phyloP scores from a whole-genome alignment of 2,797 vertebrate species.

The Phoebastria nigripes region DNA sequence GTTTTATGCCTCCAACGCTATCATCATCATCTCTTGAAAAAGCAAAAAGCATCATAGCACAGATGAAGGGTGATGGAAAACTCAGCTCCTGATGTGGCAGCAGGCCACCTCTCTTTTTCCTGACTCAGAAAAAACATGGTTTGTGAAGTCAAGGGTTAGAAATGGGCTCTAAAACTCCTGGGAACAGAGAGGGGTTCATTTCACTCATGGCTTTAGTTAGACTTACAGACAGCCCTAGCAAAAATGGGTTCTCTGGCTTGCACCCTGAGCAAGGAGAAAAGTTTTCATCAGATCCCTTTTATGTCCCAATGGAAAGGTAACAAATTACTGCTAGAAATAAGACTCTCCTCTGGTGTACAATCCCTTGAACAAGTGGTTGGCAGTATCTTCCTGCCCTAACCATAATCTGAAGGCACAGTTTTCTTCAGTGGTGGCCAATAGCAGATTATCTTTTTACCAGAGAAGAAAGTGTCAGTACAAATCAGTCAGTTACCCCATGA shows the following conservation, averaged over 20 bases:
- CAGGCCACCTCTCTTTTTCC: not conserved
- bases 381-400: not conserved
- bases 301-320: not conserved
- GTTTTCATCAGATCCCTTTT: not conserved
- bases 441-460: not conserved
- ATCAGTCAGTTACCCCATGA: not conserved
- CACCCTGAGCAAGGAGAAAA: not conserved
- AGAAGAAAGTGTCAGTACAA: not conserved
- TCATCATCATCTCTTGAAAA: not conserved
- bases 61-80: not conserved
- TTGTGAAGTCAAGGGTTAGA: not conserved
- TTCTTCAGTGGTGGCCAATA: not conserved
- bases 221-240: not conserved
- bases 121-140: not conserved
- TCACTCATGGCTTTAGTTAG: not conserved
- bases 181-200: not conserved
- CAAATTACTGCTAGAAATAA: not conserved
- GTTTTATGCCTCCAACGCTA: not conserved
- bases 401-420: not conserved
- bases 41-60: not conserved
- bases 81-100: not conserved
- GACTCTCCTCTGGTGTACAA: not conserved
- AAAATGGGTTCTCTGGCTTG: not conserved
- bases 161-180: not conserved
- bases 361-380: not conserved